Conservation (phyloP, 1,140 invertebrate genomes). For the Papilio polytes region DNA sequence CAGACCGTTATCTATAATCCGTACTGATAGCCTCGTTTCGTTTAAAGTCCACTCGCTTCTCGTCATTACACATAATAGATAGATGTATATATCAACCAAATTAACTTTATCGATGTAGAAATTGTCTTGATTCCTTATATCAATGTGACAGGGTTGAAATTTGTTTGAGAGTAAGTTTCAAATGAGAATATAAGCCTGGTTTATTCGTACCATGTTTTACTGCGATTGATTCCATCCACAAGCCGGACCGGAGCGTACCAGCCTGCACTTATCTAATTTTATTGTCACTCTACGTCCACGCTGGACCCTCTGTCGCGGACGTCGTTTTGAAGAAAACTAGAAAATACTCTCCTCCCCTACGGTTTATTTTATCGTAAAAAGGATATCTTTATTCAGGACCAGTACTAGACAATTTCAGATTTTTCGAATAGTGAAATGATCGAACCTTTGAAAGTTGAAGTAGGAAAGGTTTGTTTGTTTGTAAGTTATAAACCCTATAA, state of each 20-base stretch:
- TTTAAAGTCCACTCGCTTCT: conserved; percentile 74
- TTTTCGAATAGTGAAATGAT: conserved; percentile 46
- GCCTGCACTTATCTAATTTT: conserved; percentile 82
- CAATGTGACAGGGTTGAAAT: conserved; percentile 47
- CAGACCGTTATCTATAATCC: conserved; percentile 62
- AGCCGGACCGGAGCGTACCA: conserved; percentile 68
- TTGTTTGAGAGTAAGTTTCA: conserved; percentile 43
- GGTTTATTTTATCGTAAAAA: conserved; percentile 70
- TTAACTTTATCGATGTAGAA: conserved; percentile 43
- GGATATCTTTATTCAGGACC: conserved; percentile 73
- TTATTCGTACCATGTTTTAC: conserved; percentile 72
- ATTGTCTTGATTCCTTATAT: conserved; percentile 30
- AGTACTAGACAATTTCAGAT: conserved; percentile 73
- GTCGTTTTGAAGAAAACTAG: conserved; percentile 67
- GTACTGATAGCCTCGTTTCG: conserved; percentile 69
- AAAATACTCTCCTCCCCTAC: conserved; percentile 66
- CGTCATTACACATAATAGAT: conserved; percentile 71
- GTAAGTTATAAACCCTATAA: not conserved
- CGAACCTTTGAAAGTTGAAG: not conserved
- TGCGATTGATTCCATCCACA: conserved; percentile 78
- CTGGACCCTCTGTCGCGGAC: conserved; percentile 63
- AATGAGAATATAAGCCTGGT: conserved; percentile 46
- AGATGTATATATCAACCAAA: conserved; percentile 61
- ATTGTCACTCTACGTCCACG: conserved; percentile 72
- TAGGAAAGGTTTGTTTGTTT: not conserved